phyloP scores from a whole-genome alignment of 2,113 vertebrate species.

The Cardinalis cardinalis region DNA sequence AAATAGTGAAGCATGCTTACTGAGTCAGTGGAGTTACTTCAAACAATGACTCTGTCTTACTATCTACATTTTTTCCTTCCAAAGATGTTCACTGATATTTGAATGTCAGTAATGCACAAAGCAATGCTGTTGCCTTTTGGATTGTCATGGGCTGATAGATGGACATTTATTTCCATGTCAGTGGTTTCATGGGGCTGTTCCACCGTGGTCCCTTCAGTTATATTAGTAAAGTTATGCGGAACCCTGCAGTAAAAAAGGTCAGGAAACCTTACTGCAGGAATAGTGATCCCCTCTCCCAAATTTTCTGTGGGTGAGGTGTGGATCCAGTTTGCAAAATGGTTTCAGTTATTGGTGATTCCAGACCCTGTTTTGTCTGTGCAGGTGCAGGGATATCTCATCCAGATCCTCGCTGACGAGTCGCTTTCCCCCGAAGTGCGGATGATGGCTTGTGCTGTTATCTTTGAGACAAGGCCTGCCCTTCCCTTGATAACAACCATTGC shows the following conservation, averaged over 20 bases:
- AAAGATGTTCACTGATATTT: background rate
- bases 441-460: constrained; percentile 78
- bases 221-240: background rate
- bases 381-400: constrained; percentile 79
- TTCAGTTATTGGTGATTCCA: background rate
- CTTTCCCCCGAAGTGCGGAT: constrained; percentile 77
- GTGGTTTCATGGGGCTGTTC: background rate
- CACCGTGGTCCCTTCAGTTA: background rate
- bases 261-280: background rate
- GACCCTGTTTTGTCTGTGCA: constrained; percentile 23
- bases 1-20: background rate
- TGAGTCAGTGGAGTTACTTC: background rate
- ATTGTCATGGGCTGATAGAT: background rate
- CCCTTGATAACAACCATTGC: constrained; percentile 73
- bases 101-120: background rate
- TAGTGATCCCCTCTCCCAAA: background rate
- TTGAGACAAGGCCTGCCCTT: constrained; percentile 78
- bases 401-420: constrained; percentile 74
- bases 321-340: background rate
- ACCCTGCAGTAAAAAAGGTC: background rate
- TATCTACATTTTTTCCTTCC: background rate
- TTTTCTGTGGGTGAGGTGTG: background rate
- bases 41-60: background rate
- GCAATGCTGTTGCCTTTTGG: background rate
- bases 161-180: background rate